phyloP scores from a whole-genome alignment of 2,888 invertebrate genomes.

The Lepetodrilus schrolli region DNA sequence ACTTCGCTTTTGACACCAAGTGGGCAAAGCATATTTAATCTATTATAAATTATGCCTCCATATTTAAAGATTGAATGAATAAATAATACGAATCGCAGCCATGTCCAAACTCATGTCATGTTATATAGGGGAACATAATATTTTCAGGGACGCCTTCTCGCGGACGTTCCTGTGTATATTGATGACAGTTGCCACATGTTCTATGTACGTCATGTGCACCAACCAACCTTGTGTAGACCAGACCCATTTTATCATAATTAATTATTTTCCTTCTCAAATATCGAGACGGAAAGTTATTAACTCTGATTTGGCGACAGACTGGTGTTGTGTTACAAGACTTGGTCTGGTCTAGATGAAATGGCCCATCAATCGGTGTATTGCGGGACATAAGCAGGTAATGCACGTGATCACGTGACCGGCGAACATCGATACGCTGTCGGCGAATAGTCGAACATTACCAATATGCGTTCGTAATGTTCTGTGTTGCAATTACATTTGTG shows the following conservation, averaged over 20 bases:
- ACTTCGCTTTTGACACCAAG: too few relatives aligned
- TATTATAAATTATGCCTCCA: too few relatives aligned
- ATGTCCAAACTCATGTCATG: too few relatives aligned
- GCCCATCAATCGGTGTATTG: neutral
- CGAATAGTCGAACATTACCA: slow-evolving; percentile 1
- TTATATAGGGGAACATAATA: too few relatives aligned
- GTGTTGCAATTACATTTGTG: neutral
- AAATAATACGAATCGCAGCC: too few relatives aligned
- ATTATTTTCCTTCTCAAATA: neutral
- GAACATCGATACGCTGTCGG: slow-evolving; percentile 15
- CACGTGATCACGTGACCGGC: neutral
- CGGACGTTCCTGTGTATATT: neutral
- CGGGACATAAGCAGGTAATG: neutral
- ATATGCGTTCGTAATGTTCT: slow-evolving; percentile 8
- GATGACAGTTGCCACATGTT: too few relatives aligned
- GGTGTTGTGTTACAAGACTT: neutral
- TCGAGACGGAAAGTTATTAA: neutral
- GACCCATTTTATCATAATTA: neutral
- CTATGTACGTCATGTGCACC: too few relatives aligned
- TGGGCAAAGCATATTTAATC: too few relatives aligned
- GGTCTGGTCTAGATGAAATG: neutral
- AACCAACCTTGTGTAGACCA: neutral
- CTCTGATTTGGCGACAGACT: neutral
- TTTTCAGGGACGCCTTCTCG: too few relatives aligned
- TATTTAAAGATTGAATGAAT: too few relatives aligned